Percentiles rank a stretch among this genome's conserved stretches.
Evolutionary conservation across 2,797 vertebrate species (phyloP).

Genomic region (Coregonus suidteri): DNA sequence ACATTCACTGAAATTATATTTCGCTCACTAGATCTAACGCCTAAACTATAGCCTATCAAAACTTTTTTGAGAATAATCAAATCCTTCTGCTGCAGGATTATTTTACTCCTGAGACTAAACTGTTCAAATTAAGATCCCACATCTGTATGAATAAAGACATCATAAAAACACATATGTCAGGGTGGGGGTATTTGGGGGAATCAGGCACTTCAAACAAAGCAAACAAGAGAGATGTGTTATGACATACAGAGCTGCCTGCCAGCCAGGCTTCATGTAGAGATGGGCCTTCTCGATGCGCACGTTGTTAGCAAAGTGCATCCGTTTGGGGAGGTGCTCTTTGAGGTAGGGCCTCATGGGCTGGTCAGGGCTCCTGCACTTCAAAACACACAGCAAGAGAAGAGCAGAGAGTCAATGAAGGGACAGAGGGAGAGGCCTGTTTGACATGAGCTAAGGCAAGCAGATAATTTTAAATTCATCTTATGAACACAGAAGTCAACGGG

Average conservation of each 20-base stretch:
- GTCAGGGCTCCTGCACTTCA: slow-evolving; percentile 83
- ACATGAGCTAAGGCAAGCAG: slow-evolving; percentile 52
- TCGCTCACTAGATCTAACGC: no score
- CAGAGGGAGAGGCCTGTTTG: slow-evolving; percentile 48
- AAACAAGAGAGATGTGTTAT: neutral
- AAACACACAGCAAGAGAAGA: slow-evolving; percentile 49
- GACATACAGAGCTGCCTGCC: slow-evolving; percentile 86
- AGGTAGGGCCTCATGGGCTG: slow-evolving; percentile 90
- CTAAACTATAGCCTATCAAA: no score
- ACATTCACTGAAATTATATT: no score
- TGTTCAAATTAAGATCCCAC: no score
- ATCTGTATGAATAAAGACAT: no score
- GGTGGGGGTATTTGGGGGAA: no score
- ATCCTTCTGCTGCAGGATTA: no score
- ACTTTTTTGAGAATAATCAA: no score
- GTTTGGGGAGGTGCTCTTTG: slow-evolving; percentile 86
- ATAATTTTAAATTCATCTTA: slow-evolving; percentile 54
- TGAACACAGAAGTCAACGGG: slow-evolving; percentile 52
- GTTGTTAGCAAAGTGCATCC: slow-evolving; percentile 87
- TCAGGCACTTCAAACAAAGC: neutral
- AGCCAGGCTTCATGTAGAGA: slow-evolving; percentile 84
- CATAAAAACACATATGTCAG: no score
- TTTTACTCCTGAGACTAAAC: no score
- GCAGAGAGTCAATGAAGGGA: neutral
- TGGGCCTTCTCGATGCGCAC: slow-evolving; percentile 87